These are phyloP conservation scores for Hartigia nigra DNA, from an alignment of 2,888 invertebrate genomes.

Conservation along the genomic window DNA sequence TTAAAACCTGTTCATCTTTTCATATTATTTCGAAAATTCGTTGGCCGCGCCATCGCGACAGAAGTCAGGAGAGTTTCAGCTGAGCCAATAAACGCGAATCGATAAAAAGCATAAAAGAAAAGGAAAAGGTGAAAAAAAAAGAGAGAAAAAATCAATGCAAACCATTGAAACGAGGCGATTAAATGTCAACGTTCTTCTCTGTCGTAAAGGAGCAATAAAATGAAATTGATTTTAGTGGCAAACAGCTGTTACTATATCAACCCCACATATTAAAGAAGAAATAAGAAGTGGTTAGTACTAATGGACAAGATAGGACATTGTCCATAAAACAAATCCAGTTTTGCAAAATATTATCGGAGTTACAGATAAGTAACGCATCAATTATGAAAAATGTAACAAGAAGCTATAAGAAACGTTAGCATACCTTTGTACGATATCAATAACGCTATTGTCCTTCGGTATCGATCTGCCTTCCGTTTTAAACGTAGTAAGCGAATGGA, in stretches of 20 bases:
- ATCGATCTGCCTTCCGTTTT: not conserved
- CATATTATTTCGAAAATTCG: not conserved
- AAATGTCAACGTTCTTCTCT: not conserved
- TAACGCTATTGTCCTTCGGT: not conserved
- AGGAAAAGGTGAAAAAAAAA: not conserved
- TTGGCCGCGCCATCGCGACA: not conserved
- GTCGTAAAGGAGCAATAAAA: slow-evolving; percentile 7
- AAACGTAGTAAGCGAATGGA: not conserved
- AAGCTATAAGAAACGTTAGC: not conserved
- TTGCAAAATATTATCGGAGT: not conserved
- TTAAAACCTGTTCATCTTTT: not conserved
- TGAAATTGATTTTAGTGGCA: slow-evolving; percentile 6
- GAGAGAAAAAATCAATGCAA: not conserved
- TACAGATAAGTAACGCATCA: not conserved
- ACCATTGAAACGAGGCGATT: not conserved
- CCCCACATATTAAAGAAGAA: not conserved
- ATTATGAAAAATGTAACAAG: not conserved
- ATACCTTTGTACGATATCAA: not conserved
- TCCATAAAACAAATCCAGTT: not conserved
- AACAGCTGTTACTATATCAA: slow-evolving; percentile 10
- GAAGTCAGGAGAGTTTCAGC: not conserved
- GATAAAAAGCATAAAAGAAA: not conserved
- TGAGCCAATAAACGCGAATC: not conserved
- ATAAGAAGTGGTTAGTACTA: not conserved
- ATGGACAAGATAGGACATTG: not conserved